These are phyloP conservation scores for Podarcis muralis DNA, from an alignment of 2,113 vertebrate genomes.

Conservation along the genomic window DNA sequence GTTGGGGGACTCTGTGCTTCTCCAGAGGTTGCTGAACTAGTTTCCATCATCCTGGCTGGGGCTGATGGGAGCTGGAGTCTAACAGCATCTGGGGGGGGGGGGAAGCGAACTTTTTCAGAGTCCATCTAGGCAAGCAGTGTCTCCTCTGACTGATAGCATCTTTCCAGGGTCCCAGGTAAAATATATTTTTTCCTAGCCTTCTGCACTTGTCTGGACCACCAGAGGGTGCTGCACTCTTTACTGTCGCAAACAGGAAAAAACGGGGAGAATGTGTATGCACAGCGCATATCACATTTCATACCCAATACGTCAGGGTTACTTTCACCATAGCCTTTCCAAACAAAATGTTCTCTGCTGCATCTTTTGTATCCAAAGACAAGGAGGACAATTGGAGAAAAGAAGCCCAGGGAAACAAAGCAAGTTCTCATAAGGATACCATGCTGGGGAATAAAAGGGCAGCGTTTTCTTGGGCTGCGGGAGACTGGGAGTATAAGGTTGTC, in stretches of 20 bases:
- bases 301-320: rapidly evolving
- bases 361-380: background rate
- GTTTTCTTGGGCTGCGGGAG: background rate
- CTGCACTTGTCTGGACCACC: background rate
- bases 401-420: background rate
- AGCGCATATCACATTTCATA: background rate
- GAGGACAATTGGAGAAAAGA: background rate
- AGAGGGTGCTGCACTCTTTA: background rate
- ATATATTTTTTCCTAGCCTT: background rate
- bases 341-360: background rate
- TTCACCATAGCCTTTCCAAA: background rate
- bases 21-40: too few relatives aligned
- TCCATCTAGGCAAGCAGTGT: background rate
- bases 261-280: background rate
- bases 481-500: background rate
- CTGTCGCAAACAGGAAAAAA: background rate
- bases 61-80: too few relatives aligned
- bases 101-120: too few relatives aligned
- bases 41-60: background rate
- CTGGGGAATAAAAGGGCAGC: background rate
- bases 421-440: too few relatives aligned
- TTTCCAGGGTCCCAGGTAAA: background rate
- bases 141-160: background rate
- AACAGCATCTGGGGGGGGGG: too few relatives aligned
- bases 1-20: too few relatives aligned